Base-by-base conservation (phyloP, 1,140 invertebrate species). In the Brachionus sp. region DNA sequence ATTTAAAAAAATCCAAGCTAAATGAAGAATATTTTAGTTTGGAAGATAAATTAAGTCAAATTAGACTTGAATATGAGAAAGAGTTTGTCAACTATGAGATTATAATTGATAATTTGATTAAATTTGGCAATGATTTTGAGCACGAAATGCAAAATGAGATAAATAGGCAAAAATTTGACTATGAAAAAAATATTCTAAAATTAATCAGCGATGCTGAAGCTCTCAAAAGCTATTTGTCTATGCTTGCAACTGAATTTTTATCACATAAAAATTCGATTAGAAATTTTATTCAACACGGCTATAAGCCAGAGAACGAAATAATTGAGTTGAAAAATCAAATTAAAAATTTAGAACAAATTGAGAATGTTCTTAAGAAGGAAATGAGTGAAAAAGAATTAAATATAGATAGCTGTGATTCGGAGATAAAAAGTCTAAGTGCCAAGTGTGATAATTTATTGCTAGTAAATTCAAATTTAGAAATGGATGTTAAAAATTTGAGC, bases 301-400 rank as follows among this genome's bases (percentile, higher is more conserved):
- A 75, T 46, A 75, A 46, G 25, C 70, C 70, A 10, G 70, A 75
- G 42, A n/a, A 46, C 12, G 42, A 75, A 25, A 75, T 75, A 46
- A n/a, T 75, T 46, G 70, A 75, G 25, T 16, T 75, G 16, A 75
- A 46, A 46, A 46, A 46, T 44, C 16, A 75, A 25, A 46, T 46
- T 16, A 75, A 75, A 75, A 46, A 10, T n/a, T 25, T 75, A 6
- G 70, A 75, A 10, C 25, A 75, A 25, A 13, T 7, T 2, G 70
- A 75, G 44, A 16, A 12, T 46, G 12, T 5, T 13, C 16, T 75
- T 3, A 75, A 75, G 29, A 13, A 19, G 12, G 42, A 75, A 46
- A 44, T 75, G 7, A 25, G 25, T 29, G 16, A 25, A 25, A 44
- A 75, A 75, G 37, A 44, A 25, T 5, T 5, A 19, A 25, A 25